Evolutionary conservation across 1,140 invertebrate species (phyloP), one percentile per base, ranked within the genome.

Genomic region (Drosophila punjabiensis): DNA sequence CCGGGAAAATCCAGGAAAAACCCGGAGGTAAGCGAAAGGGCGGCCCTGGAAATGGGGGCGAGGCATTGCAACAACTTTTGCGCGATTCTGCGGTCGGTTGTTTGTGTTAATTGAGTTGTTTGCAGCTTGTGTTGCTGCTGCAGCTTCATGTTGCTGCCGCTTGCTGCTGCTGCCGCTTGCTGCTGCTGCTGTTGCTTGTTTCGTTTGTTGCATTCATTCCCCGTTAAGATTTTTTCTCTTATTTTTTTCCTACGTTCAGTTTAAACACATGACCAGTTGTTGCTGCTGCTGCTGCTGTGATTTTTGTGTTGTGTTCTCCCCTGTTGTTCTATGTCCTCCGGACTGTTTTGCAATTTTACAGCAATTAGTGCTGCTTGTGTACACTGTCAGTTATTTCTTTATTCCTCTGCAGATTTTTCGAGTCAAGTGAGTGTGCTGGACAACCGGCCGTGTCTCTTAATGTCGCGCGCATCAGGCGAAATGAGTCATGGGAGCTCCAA

Each of bases 291-390:
- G 45, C 20, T 52, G 32, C 39, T 78, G 50, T 73, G 62, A 60
- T 71, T 77, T 48, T 75, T 81, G 66, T 81, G 69, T 62, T 79
- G 56, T 63, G 48, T 59, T 43, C 62, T 39, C 48, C 24, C 32
- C 61, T 74, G 81, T 80, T 84, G 82, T 76, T 76, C 62, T 79
- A 83, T 68, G 66, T 70, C 48, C 35, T 32, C 30, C 69, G 28
- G 59, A 47, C 41, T 24, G 67, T 67, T 84, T 58, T 70, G 78
- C 82, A 86, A 78, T 85, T 85, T 81, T 81, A 81, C 82, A 75
- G 82, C 82, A 85, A 86, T 86, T 85, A 86, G 82, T 86, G 82
- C 80, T 85, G 82, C 78, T 68, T 81, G 82, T 86, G 78, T 86
- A 78, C 82, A 82, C 74, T 79, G 82, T 86, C 82, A 85, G 74